Base-by-base conservation (phyloP, 2,113 vertebrate genomes). In the Cochlearius cochlearius region DNA sequence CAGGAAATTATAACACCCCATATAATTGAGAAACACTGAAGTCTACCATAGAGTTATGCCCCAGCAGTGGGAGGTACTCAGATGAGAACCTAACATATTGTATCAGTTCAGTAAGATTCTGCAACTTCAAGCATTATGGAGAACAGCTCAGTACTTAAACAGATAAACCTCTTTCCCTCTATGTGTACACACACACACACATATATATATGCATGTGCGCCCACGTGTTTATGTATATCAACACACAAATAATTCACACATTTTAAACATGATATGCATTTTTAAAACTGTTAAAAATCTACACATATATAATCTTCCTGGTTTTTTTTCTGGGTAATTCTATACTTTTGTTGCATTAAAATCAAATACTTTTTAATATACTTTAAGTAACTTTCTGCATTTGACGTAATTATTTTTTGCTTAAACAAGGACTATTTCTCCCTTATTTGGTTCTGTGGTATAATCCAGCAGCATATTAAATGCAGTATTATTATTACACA, bases 1-100 rank as follows among this genome's bases (percentile, higher is more conserved):
- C 90, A 75, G 93, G 81, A 95, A 95, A 96, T 76, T 88, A 62
- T 71, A 96, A 89, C 79, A 96, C 91, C 74, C 69, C 88, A 90
- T 59, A 90, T 90, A 94, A 91, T 75, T 63, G 86, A 86, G 41
- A 75, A 92, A 68, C 60, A 88, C 64, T 49, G n/a, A 62, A 36
- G 29, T 55, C 55, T 39, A 11, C 55, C 76, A 77, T 2, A 69
- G 72, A 90, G 30, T 67, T 80, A 60, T 45, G 67, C 56, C 66
- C 16, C 67, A 8, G 30, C 6, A 82, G 38, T 21, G 6, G 30
- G 62, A 91, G 23, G 32, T 32, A 59, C 62, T 41, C 22, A 58
- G 71, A 82, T 20, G 71, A 74, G 59, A 81, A 63, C 39, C 41
- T 30, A 75, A 78, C 20, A 39, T 14, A 34, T 12, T 56, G 13